A percentile compares a stretch with the other conserved stretches of the same genome.
Evolutionary conservation across 2,797 vertebrate species (phyloP).

Genomic region (Diplodus puntazzo): DNA sequence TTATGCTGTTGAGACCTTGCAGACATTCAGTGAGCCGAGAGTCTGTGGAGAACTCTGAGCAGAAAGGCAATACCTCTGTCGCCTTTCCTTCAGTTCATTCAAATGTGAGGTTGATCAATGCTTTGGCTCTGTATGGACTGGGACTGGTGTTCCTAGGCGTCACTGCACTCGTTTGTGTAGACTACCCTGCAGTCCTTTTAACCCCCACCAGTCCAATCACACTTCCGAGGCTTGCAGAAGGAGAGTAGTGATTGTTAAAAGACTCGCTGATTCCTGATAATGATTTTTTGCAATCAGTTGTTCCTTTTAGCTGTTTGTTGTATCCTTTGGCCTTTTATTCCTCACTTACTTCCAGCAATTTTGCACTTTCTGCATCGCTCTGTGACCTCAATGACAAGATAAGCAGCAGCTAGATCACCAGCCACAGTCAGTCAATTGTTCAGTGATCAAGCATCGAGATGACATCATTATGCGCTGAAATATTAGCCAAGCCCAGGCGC

Average conservation of each 20-base stretch:
- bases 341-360: neutral
- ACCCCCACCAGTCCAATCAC: conserved; percentile 51
- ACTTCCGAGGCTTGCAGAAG: conserved; percentile 65
- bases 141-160: conserved; percentile 79
- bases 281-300: neutral
- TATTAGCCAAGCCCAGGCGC: conserved; percentile 49
- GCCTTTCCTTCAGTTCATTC: conserved; percentile 80
- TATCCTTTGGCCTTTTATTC: neutral
- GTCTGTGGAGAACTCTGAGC: conserved; percentile 57
- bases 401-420: conserved; percentile 51
- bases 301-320: neutral
- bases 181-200: conserved; percentile 34
- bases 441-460: conserved; percentile 62
- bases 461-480: conserved; percentile 73
- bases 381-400: conserved; percentile 58
- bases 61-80: conserved; percentile 78
- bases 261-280: conserved; percentile 51
- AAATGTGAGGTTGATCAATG: conserved; percentile 84
- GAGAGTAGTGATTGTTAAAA: conserved; percentile 45
- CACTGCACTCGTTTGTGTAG: conserved; percentile 82
- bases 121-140: conserved; percentile 86
- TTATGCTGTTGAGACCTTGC: conserved; percentile 4
- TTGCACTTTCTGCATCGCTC: neutral
- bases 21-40: conserved; percentile 55
- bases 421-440: conserved; percentile 60